Evolutionary conservation across 2,888 invertebrate species (phyloP), one percentile per base, ranked within the genome.

Genomic region (Gymnocheta viridis): DNA sequence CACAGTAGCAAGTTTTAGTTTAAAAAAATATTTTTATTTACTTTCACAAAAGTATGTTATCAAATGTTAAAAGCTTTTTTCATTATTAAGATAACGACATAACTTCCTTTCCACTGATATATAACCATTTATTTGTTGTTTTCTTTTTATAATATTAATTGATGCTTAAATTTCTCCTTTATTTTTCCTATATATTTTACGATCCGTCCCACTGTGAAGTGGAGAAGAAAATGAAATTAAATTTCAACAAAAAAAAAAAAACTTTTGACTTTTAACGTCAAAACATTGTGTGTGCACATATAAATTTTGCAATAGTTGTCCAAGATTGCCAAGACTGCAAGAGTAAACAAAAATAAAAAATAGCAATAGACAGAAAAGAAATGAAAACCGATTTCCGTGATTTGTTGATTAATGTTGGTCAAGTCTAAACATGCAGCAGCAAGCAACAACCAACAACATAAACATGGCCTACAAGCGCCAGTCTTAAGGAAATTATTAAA

Each of bases 361-460:
- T 32, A 47, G 7, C 12, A 67, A 27, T 24, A 32, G 14, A 35
- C 60, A 74, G 66, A 60, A 60, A 78, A 79, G 56, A 79, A 82
- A 70, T 76, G 70, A 80, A 80, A 80, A 80, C 77, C 82, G 78
- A 85, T 85, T 86, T 86, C 83, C 83, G 83, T 80, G 85, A 86
- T 85, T 85, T 83, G 82, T 86, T 86, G 86, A 86, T 86, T 85
- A 86, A 86, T 86, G 83, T 85, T 86, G 85, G 80, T 80, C 80
- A 83, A 83, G 80, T 76, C 80, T 77, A 72, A 83, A 80, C 83
- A 83, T 83, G 80, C 79, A 62, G 60, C 78, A 74, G 60, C 72
- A 72, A n/a, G n/a, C n/a, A n/a, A n/a, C n/a, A n/a, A n/a, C 9
- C 49, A 51, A n/a, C 29, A 66, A 60, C 51, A 70, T 49, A 66